Evolutionary conservation across 2,113 vertebrate species (phyloP).

Genomic region (Ptychochromis oligacanthus): DNA sequence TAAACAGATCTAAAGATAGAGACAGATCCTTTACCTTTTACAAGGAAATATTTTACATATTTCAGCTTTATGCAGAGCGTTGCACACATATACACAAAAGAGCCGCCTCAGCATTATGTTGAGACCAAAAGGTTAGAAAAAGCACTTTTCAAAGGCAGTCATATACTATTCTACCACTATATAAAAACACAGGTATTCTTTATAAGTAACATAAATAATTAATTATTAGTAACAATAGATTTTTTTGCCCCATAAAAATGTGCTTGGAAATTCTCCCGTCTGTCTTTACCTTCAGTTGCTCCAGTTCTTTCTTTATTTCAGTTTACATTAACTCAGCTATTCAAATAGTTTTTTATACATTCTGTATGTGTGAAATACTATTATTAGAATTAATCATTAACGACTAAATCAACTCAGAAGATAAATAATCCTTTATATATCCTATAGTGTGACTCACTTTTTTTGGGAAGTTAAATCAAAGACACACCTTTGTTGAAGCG

Average conservation of each 20-base stretch:
- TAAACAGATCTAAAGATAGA: background rate
- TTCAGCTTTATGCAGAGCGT: background rate
- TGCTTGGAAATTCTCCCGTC: background rate
- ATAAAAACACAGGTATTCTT: background rate
- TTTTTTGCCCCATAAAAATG: no score
- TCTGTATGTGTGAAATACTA: background rate
- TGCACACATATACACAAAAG: background rate
- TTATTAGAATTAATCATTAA: background rate
- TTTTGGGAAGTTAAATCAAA: background rate
- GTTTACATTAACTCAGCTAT: background rate
- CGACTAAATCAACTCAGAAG: background rate
- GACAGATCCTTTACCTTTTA: background rate
- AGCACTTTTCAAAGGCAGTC: no score
- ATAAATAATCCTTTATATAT: background rate
- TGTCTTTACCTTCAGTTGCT: background rate
- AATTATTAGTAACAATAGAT: background rate
- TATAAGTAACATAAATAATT: background rate
- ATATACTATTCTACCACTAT: no score
- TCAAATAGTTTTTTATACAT: background rate
- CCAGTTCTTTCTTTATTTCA: background rate
- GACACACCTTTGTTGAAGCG: background rate
- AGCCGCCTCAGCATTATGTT: background rate
- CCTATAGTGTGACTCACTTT: background rate
- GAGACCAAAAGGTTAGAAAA: background rate
- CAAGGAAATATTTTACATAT: background rate